phyloP scores from a whole-genome alignment of 2,113 vertebrate species.

The Candoia aspera region DNA sequence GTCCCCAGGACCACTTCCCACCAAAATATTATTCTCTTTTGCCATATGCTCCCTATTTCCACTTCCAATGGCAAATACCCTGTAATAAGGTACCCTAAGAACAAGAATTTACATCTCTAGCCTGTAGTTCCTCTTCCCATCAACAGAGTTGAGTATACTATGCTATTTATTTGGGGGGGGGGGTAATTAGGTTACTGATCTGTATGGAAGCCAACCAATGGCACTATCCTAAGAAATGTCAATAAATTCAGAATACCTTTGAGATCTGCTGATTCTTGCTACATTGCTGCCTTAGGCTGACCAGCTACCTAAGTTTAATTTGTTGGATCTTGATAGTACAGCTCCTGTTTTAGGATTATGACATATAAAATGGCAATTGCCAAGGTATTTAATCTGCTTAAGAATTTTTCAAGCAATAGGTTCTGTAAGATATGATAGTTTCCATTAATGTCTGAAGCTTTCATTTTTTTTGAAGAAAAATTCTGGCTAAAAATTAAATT shows the following conservation, averaged over 20 bases:
- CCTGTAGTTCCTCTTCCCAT: neutral
- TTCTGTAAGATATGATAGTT: neutral
- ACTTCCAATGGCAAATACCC: neutral
- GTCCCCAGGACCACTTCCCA: neutral
- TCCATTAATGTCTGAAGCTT: neutral
- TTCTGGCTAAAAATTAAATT: neutral
- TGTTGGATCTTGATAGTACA: neutral
- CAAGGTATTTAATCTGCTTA: neutral
- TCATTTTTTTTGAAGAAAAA: neutral
- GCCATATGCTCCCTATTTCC: neutral
- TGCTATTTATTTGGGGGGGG: rapidly evolving
- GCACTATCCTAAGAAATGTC: neutral
- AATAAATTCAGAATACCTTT: neutral
- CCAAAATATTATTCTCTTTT: neutral
- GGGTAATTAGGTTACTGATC: neutral
- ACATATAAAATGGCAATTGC: neutral
- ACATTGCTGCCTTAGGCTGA: neutral
- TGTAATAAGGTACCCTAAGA: neutral
- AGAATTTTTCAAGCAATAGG: neutral
- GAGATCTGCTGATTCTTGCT: neutral
- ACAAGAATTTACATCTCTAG: neutral
- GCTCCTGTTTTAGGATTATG: neutral
- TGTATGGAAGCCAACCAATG: neutral
- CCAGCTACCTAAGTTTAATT: neutral
- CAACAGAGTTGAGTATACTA: neutral